Evolutionary conservation across 2,888 invertebrate genomes (phyloP).

Genomic region (Gastrophysa polygoni): DNA sequence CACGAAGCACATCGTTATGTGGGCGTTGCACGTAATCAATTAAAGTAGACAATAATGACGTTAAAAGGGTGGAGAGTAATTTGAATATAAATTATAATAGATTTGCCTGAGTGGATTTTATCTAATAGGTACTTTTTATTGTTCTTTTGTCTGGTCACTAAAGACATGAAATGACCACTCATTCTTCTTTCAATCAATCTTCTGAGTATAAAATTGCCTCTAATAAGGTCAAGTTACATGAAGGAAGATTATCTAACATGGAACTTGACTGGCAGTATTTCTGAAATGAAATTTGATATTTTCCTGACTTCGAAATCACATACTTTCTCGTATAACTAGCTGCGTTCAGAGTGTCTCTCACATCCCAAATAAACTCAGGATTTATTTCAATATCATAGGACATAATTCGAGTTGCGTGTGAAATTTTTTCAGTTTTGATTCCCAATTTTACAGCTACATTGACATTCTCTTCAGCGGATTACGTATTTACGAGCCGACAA

Average conservation of each 20-base stretch:
- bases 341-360: too few species aligned
- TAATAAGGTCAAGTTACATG: background rate
- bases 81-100: constrained; percentile 28
- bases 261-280: background rate
- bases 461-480: background rate
- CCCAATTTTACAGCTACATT: background rate
- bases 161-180: constrained; percentile 9
- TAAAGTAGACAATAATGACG: constrained; percentile 24
- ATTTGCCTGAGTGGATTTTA: constrained; percentile 15
- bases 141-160: constrained; percentile 20
- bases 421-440: background rate
- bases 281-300: too few species aligned
- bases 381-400: too few species aligned
- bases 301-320: too few species aligned
- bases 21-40: constrained; percentile 25
- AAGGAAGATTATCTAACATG: background rate
- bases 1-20: constrained; percentile 22
- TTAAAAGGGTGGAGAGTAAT: constrained; percentile 24
- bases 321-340: too few species aligned
- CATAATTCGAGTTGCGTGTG: too few species aligned
- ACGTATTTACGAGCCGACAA: constrained; percentile 42
- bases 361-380: too few species aligned
- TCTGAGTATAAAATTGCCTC: background rate
- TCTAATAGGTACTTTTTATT: constrained; percentile 8
- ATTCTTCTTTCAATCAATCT: constrained; percentile 14